Evolutionary conservation across 2,888 invertebrate genomes (phyloP).

Genomic region (Elysia crispata): DNA sequence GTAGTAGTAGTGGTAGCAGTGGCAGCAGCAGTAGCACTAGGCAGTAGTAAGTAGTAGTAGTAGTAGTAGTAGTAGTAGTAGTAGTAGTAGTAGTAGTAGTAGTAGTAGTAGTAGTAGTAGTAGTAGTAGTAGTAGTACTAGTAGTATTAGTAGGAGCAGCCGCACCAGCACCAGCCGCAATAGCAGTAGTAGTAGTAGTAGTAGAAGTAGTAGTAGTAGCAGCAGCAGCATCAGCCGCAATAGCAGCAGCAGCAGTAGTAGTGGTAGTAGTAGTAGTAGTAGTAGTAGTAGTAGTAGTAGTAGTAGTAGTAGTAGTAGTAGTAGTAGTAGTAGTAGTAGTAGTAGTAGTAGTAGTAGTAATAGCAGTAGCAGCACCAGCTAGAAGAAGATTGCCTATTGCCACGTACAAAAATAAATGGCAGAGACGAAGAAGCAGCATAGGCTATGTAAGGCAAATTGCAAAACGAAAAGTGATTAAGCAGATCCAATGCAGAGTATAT

Average conservation of each 20-base stretch:
- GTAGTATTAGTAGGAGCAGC: too few species aligned
- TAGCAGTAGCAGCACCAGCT: neutral
- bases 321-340: conserved; percentile 9
- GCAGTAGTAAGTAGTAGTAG: neutral
- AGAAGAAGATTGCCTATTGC: too few species aligned
- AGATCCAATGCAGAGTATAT: too few species aligned
- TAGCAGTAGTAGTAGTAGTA: conserved; percentile 4
- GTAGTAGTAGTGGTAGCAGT: neutral
- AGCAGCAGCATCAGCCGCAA: too few species aligned
- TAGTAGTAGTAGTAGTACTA: too few species aligned
- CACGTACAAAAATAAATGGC: too few species aligned
- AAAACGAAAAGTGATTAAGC: too few species aligned
- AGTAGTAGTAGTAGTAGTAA: conserved; percentile 4
- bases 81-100: neutral
- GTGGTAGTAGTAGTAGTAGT: conserved; percentile 4
- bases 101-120: neutral
- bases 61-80: neutral
- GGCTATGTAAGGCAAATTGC: too few species aligned
- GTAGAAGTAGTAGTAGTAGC: conserved; percentile 2
- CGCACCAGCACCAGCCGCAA: too few species aligned
- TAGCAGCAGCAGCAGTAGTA: neutral
- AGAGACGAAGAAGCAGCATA: too few species aligned
- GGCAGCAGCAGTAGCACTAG: neutral
- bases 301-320: conserved; percentile 9
- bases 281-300: conserved; percentile 4